Base-by-base conservation (phyloP, 2,797 vertebrate species). In the Antennarius maculatus region DNA sequence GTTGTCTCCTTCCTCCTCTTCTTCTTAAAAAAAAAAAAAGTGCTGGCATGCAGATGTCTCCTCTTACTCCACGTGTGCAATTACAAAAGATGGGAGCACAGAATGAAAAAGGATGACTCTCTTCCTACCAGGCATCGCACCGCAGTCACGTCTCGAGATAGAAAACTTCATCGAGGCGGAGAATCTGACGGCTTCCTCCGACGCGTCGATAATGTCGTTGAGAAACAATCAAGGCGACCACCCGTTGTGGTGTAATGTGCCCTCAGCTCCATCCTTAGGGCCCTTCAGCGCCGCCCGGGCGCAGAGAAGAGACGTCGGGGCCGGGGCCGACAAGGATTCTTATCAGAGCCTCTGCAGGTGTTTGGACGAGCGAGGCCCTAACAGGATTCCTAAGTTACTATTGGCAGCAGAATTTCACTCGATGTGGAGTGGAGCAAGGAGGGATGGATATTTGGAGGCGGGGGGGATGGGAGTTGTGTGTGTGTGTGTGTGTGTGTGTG, bases 321-420 rank as follows among this genome's bases (percentile, higher is more conserved):
- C 4, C 1, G 23, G 62, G 65, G 62, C 56, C 61, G 87, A 88
- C 88, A 84, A 86, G 86, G 79, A 65, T 79, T 82, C 78, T 88
- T 91, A 92, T 92, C 89, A 76, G 78, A 67, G 71, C 23, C 57
- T 2, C 42, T 77, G 86, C 89, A 91, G 89, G 84, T 86, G 89
- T 83, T 83, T 63, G 76, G 58, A 67, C 66, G 42, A 80, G 76
- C 27, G 45, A 65, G 80, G 71, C 81, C 77, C 45, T 85, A 88
- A 89, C 82, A 64, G 71, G 74, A 83, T 84, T 81, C 75, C 54
- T 68, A 72, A 78, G 72, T 81, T 72, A 75, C 77, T 59, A 46
- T 18, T 74, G 74, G 82, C 60, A 18, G 73, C 43, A 49, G 66
- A 66, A 69, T 71, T 82, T 77, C 54, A 56, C 69, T 76, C 6